phyloP scores from a whole-genome alignment of 2,888 invertebrate species.

The Rosalia funebris region DNA sequence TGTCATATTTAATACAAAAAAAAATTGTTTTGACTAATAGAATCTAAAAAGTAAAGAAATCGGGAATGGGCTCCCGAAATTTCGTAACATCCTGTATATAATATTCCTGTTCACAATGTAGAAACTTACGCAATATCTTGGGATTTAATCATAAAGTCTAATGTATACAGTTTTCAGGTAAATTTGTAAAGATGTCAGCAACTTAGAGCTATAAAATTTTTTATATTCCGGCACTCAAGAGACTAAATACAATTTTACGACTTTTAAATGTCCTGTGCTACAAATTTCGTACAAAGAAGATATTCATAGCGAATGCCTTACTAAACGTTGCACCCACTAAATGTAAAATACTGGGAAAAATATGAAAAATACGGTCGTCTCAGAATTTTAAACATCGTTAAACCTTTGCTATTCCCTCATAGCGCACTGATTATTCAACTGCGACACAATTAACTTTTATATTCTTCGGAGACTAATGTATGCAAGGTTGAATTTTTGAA shows the following conservation, averaged over 20 bases:
- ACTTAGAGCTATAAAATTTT: conserved; percentile 36
- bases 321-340: conserved; percentile 48
- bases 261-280: conserved; percentile 48
- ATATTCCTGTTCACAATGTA: neutral
- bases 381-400: conserved; percentile 46
- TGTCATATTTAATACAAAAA: too few relatives aligned
- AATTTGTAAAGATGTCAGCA: conserved; percentile 42
- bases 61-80: too few relatives aligned
- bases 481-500: conserved; percentile 14
- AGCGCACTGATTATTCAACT: conserved; percentile 43
- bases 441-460: conserved; percentile 47
- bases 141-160: conserved; percentile 11
- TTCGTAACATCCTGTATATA: too few relatives aligned
- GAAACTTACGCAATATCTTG: neutral
- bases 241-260: conserved; percentile 53
- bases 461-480: conserved; percentile 21
- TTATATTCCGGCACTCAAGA: conserved; percentile 47
- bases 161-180: conserved; percentile 36
- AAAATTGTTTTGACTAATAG: too few relatives aligned
- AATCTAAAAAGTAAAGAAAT: too few relatives aligned
- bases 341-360: conserved; percentile 47
- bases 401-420: conserved; percentile 35
- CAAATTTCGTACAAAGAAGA: conserved; percentile 47
- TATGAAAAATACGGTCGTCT: conserved; percentile 43
- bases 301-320: conserved; percentile 47